Conservation (phyloP, 2,888 invertebrate species). For the Limnephilus auricula region DNA sequence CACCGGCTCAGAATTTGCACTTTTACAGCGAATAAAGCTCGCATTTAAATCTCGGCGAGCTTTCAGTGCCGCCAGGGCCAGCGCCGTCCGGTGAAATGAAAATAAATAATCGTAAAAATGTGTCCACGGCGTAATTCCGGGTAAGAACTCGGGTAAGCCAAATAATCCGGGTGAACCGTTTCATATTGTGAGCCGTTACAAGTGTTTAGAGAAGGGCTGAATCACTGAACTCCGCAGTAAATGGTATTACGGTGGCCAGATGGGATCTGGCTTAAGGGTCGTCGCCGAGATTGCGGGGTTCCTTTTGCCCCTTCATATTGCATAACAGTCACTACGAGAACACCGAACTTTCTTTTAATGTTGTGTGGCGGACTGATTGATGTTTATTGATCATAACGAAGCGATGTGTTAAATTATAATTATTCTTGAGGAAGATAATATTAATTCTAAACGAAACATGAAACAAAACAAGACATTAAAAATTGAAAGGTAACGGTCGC, state of each 20-base stretch:
- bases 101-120: slow-evolving; percentile 60
- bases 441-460: no score
- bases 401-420: not conserved
- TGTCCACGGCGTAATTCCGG: slow-evolving; percentile 55
- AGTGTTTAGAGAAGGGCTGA: not conserved
- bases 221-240: not conserved
- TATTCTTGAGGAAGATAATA: no score
- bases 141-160: slow-evolving; percentile 55
- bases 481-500: no score
- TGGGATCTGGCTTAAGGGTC: not conserved
- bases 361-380: not conserved
- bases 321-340: no score
- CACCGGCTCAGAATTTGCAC: not conserved
- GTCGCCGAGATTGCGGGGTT: not conserved
- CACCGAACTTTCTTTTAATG: not conserved
- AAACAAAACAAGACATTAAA: no score
- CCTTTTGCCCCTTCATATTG: no score
- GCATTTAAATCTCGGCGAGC: slow-evolving; percentile 20
- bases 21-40: slow-evolving; percentile 40
- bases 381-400: not conserved
- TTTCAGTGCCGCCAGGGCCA: slow-evolving; percentile 16
- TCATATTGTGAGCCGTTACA: slow-evolving; percentile 45
- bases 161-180: slow-evolving; percentile 59
- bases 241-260: not conserved
- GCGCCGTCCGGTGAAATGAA: slow-evolving; percentile 28